Conservation (phyloP, 2,888 invertebrate species). For the Brachynemurus nebulosus region DNA sequence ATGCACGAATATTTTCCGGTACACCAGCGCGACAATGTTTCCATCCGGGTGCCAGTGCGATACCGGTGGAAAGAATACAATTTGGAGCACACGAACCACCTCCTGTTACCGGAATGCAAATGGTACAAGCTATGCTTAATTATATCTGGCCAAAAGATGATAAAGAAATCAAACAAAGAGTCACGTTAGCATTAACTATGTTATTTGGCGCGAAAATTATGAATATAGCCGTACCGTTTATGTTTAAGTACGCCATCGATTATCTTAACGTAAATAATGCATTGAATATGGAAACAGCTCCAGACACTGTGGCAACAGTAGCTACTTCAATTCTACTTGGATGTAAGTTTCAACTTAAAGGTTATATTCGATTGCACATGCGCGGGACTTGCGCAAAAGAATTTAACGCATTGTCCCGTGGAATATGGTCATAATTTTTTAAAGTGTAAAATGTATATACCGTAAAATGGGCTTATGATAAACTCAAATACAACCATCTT, state of each 20-base stretch:
- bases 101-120: conserved; percentile 55
- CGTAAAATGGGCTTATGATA: too few relatives aligned
- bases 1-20: conserved; percentile 26
- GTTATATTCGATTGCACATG: too few relatives aligned
- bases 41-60: conserved; percentile 72
- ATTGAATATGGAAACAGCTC: conserved; percentile 63
- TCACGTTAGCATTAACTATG: conserved; percentile 68
- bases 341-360: conserved; percentile 69
- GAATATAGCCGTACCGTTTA: conserved; percentile 87
- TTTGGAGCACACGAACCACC: conserved; percentile 38
- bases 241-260: conserved; percentile 90
- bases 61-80: conserved; percentile 38
- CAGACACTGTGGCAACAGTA: conserved; percentile 63
- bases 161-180: conserved; percentile 56
- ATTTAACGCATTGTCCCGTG: too few relatives aligned
- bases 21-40: conserved; percentile 65
- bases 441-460: too few relatives aligned
- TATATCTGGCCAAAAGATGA: conserved; percentile 96
- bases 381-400: neutral
- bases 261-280: conserved; percentile 53
- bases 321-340: conserved; percentile 72
- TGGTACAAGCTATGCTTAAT: conserved; percentile 75
- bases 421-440: too few relatives aligned
- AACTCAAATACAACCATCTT: too few relatives aligned
- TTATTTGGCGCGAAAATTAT: conserved; percentile 72